Evolutionary conservation across 2,797 vertebrate species (phyloP).

Genomic region (Gouania willdenowi): DNA sequence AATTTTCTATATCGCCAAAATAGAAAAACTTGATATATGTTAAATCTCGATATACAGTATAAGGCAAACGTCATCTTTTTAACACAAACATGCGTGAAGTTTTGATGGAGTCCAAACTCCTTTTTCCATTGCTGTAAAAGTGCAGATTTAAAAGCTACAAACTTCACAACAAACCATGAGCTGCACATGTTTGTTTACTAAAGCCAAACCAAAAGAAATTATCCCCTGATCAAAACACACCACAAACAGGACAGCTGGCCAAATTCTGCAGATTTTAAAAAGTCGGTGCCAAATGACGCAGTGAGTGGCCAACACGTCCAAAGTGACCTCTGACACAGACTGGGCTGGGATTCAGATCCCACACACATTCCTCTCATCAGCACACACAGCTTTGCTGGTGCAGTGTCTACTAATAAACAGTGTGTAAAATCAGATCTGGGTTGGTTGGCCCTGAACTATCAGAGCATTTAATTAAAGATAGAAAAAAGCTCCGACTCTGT

Average conservation of each 20-base stretch:
- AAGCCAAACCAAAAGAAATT: slow-evolving; percentile 49
- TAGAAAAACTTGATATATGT: too few relatives aligned
- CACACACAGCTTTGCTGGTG: neutral
- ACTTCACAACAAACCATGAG: too few relatives aligned
- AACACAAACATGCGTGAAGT: too few relatives aligned
- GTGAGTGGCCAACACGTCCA: neutral
- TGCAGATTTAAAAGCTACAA: too few relatives aligned
- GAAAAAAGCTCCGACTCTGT: slow-evolving; percentile 27
- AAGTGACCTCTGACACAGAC: slow-evolving; percentile 14
- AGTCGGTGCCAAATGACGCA: slow-evolving; percentile 1
- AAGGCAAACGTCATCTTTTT: too few relatives aligned
- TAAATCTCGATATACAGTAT: too few relatives aligned
- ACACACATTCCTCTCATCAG: too few relatives aligned
- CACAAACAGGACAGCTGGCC: slow-evolving; percentile 46
- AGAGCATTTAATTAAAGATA: slow-evolving; percentile 56
- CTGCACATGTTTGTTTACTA: too few relatives aligned
- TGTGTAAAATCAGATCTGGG: slow-evolving; percentile 5
- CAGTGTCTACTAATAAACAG: neutral
- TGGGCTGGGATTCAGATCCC: neutral
- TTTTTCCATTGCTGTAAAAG: too few relatives aligned
- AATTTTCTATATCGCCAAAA: too few relatives aligned
- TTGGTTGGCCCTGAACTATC: slow-evolving; percentile 30
- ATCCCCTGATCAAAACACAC: slow-evolving; percentile 27
- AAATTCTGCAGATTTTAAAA: slow-evolving; percentile 29
- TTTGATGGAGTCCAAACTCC: too few relatives aligned